phyloP scores from a whole-genome alignment of 1,140 invertebrate species.

The Drosophila nikananu region DNA sequence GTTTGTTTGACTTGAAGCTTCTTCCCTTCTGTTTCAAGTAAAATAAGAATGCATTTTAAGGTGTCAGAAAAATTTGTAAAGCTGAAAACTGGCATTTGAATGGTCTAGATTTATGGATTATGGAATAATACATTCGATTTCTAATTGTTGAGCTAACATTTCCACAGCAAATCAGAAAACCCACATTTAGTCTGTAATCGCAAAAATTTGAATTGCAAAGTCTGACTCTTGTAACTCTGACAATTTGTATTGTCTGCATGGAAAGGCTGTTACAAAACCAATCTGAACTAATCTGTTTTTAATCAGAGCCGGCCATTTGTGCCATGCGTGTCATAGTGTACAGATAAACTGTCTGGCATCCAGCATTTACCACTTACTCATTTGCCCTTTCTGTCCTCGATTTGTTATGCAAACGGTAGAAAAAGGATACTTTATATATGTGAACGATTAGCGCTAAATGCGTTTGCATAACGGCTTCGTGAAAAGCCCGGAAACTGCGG shows the following conservation, averaged over 20 bases:
- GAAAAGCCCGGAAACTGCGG: slow-evolving; percentile 22
- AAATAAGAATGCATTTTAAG: slow-evolving; percentile 10
- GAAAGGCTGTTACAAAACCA: slow-evolving; percentile 22
- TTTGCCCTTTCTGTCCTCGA: slow-evolving; percentile 1
- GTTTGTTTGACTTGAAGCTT: slow-evolving; percentile 62
- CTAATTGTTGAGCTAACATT: too few species aligned
- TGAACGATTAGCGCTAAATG: slow-evolving; percentile 52
- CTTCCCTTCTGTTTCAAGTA: background rate
- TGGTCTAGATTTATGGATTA: background rate
- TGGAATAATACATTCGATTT: background rate
- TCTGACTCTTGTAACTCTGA: background rate
- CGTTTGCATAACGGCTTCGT: slow-evolving; percentile 30
- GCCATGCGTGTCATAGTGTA: slow-evolving; percentile 23
- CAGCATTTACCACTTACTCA: slow-evolving; percentile 14
- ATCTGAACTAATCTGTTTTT: slow-evolving; percentile 56
- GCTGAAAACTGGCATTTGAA: background rate
- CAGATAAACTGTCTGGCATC: slow-evolving; percentile 16
- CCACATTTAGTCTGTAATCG: background rate
- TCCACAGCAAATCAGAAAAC: too few species aligned
- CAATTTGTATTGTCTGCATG: slow-evolving; percentile 18
- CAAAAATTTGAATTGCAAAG: slow-evolving; percentile 21
- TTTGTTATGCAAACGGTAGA: slow-evolving; percentile 41
- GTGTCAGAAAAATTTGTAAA: background rate
- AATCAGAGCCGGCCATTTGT: slow-evolving; percentile 44
- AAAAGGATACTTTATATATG: slow-evolving; percentile 23